phyloP scores from a whole-genome alignment of 2,888 invertebrate genomes.

The Palloptera scutellata region DNA sequence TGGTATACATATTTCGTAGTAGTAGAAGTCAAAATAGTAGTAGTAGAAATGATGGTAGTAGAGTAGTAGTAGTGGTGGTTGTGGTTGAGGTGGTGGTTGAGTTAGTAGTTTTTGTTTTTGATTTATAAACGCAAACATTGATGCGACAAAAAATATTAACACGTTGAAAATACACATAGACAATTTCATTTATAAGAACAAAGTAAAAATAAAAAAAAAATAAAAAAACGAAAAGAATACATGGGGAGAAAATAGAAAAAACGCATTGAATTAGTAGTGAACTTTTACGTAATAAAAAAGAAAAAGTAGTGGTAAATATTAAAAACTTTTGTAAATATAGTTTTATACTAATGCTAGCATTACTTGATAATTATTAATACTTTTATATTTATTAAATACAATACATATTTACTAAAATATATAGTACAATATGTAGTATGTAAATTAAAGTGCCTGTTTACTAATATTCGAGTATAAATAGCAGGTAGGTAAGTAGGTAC shows the following conservation, averaged over 20 bases:
- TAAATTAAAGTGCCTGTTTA: no score
- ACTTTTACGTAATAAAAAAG: neutral
- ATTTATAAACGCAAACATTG: slow-evolving; percentile 17
- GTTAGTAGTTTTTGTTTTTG: slow-evolving; percentile 7
- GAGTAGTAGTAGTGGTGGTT: slow-evolving; percentile 20
- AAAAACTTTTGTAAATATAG: neutral
- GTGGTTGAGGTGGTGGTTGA: slow-evolving; percentile 20
- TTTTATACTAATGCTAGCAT: neutral
- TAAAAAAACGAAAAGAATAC: slow-evolving; percentile 22
- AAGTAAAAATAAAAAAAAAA: neutral
- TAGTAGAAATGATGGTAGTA: slow-evolving; percentile 7
- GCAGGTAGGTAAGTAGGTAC: no score
- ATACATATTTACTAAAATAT: no score
- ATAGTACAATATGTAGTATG: no score
- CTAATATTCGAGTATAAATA: no score
- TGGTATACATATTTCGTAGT: slow-evolving; percentile 13
- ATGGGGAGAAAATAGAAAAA: slow-evolving; percentile 24
- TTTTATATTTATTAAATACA: no score
- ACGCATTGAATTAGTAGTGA: slow-evolving; percentile 8
- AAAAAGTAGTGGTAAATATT: neutral
- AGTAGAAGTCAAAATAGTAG: slow-evolving; percentile 29
- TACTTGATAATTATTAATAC: no score
- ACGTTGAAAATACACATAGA: slow-evolving; percentile 20
- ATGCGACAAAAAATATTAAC: slow-evolving; percentile 19
- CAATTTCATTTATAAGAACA: neutral